A percentile compares a stretch with the other conserved stretches of the same genome.
Conservation (phyloP, 2,888 invertebrate species). For the Acrobasis suavella region DNA sequence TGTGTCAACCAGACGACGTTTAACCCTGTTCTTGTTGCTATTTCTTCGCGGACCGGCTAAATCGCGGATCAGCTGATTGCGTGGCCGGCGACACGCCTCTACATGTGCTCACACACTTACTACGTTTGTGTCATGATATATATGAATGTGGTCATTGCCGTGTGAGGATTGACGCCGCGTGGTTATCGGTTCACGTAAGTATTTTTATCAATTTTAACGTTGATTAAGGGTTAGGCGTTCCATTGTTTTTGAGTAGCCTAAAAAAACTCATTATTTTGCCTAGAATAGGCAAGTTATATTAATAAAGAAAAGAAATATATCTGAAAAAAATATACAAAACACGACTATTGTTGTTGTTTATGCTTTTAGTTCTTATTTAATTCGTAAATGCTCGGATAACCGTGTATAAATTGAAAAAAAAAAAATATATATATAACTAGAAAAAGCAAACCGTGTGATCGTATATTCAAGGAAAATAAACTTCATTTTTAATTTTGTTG, state of each 20-base stretch:
- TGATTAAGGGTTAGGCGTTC: not conserved
- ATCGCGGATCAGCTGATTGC: conserved; percentile 65
- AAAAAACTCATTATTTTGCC: not conserved
- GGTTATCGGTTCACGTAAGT: conserved; percentile 55
- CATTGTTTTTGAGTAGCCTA: not conserved
- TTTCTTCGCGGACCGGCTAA: conserved; percentile 25
- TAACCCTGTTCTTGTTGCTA: not conserved
- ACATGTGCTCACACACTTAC: conserved; percentile 68
- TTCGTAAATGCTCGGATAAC: too few relatives aligned
- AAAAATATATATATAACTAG: too few relatives aligned
- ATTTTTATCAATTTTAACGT: conserved; percentile 31
- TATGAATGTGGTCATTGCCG: conserved; percentile 64
- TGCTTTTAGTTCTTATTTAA: too few relatives aligned
- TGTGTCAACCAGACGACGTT: not conserved
- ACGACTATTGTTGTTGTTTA: too few relatives aligned
- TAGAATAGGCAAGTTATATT: too few relatives aligned
- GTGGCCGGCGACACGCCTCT: conserved; percentile 59
- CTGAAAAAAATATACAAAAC: too few relatives aligned
- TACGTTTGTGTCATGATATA: conserved; percentile 67
- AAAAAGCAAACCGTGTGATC: too few relatives aligned
- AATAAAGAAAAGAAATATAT: too few relatives aligned
- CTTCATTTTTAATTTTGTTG: too few relatives aligned
- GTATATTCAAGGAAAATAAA: too few relatives aligned
- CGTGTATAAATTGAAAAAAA: too few relatives aligned
- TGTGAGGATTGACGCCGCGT: conserved; percentile 42